Evolutionary conservation across 2,888 invertebrate species (phyloP), one percentile per base, ranked within the genome.

Genomic region (Melanostoma mellinum): DNA sequence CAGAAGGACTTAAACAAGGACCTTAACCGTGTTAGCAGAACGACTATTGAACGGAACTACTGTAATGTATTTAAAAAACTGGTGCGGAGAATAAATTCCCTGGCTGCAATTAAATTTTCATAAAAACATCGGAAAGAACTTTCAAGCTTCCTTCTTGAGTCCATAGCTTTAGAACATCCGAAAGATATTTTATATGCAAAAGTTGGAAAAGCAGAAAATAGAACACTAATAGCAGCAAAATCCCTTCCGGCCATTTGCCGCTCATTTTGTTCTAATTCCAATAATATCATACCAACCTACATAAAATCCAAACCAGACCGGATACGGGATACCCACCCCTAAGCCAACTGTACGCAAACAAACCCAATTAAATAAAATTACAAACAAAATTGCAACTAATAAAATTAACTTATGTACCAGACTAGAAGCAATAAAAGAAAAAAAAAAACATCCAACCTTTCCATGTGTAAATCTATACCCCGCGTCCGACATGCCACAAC

Each of bases 331-430:
- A 20, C 20, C 56, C 56, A 72, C 72, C 55, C 50, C 20, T 30
- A 60, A 35, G 42, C 56, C 40, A 69, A 30, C 46, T 46, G 1
- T 10, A 46, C 10, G n/a, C 2, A 38, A 32, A 56, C 8, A 53
- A 63, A 60, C 6, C 46, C 36, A 52, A 38, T n/a, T 52, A 40
- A 55, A 53, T 10, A 36, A 56, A 79, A 20, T 40, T 53, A 58
- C 36, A 67, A 67, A 81, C 65, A 77, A 67, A 77, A 63, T 63
- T 72, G 72, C 68, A 73, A 77, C 81, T 82, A 77, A 82, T 82
- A 82, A 82, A 77, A 77, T 82, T 82, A 77, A 68, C 81, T 63
- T 77, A 82, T 77, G 77, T 77, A 72, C 72, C 72, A 76, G 81
- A 81, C 81, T 67, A 42, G 10, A 44, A 32, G 4, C 2, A 48